A percentile compares a stretch with the other conserved stretches of the same genome.
Evolutionary conservation across 2,888 invertebrate species (phyloP).

Genomic region (Archaeoteleia sp.): DNA sequence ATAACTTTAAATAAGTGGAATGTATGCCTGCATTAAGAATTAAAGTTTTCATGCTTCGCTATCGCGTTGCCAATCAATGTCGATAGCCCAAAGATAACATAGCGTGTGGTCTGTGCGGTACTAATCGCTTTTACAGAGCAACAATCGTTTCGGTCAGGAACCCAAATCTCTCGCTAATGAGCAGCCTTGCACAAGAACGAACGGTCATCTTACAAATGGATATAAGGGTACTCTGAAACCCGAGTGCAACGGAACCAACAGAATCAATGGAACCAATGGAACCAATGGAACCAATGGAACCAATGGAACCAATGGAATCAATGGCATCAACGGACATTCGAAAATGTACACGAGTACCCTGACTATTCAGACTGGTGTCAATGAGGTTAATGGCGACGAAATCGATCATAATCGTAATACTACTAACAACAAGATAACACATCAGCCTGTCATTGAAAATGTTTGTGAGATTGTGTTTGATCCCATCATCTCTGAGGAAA

Average conservation of each 20-base stretch:
- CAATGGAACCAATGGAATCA: too few relatives aligned
- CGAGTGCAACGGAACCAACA: slow-evolving; percentile 57
- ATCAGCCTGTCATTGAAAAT: slow-evolving; percentile 52
- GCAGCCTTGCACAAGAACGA: slow-evolving; percentile 35
- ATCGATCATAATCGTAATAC: slow-evolving; percentile 59
- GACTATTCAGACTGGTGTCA: slow-evolving; percentile 70
- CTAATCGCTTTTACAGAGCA: slow-evolving; percentile 72
- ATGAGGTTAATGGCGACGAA: slow-evolving; percentile 51
- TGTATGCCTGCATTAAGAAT: slow-evolving; percentile 38
- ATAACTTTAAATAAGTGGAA: slow-evolving; percentile 6
- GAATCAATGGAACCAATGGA: too few relatives aligned
- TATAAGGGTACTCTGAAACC: slow-evolving; percentile 52
- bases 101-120: slow-evolving; percentile 64
- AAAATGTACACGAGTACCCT: slow-evolving; percentile 73
- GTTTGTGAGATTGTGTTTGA: slow-evolving; percentile 58
- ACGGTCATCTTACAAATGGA: slow-evolving; percentile 53
- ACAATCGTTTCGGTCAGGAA: slow-evolving; percentile 61
- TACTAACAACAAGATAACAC: slow-evolving; percentile 59
- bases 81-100: slow-evolving; percentile 44
- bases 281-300: too few relatives aligned
- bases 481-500: slow-evolving; percentile 50
- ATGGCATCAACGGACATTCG: slow-evolving; percentile 56
- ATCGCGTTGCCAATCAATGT: slow-evolving; percentile 32
- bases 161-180: slow-evolving; percentile 31
- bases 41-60: slow-evolving; percentile 32